Conservation (phyloP, 2,888 invertebrate species). For the Glyphotaelius pellucidus region DNA sequence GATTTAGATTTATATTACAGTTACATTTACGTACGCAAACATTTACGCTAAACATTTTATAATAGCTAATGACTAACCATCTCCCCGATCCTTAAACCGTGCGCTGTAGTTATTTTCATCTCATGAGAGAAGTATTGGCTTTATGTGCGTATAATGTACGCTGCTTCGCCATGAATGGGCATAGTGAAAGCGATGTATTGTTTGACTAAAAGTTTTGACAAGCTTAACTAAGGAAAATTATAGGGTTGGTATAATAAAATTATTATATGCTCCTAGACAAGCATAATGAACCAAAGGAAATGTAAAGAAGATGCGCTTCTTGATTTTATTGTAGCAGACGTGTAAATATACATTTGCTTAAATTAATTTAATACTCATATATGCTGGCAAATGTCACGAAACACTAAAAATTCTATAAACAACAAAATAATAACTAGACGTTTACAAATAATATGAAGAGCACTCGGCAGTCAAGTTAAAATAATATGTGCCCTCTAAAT, state of each 20-base stretch:
- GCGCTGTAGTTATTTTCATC: neutral
- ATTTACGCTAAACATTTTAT: neutral
- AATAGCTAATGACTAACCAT: neutral
- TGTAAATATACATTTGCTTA: neutral
- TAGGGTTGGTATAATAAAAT: no score
- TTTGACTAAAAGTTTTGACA: neutral
- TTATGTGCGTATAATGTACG: neutral
- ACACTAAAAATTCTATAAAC: no score
- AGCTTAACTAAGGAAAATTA: neutral
- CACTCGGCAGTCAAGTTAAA: no score
- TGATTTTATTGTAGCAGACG: neutral
- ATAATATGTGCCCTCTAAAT: no score
- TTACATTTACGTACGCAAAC: neutral
- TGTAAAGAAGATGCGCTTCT: neutral
- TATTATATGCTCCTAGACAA: neutral
- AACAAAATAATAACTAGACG: no score
- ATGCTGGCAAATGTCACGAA: no score
- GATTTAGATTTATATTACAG: neutral
- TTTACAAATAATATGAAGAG: no score
- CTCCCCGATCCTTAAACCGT: neutral
- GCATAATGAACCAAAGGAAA: neutral
- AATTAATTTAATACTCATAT: neutral
- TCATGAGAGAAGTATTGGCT: neutral
- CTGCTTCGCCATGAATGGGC: neutral
- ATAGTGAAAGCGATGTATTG: neutral